phyloP scores from a whole-genome alignment of 2,797 vertebrate species.

The Carapus acus region DNA sequence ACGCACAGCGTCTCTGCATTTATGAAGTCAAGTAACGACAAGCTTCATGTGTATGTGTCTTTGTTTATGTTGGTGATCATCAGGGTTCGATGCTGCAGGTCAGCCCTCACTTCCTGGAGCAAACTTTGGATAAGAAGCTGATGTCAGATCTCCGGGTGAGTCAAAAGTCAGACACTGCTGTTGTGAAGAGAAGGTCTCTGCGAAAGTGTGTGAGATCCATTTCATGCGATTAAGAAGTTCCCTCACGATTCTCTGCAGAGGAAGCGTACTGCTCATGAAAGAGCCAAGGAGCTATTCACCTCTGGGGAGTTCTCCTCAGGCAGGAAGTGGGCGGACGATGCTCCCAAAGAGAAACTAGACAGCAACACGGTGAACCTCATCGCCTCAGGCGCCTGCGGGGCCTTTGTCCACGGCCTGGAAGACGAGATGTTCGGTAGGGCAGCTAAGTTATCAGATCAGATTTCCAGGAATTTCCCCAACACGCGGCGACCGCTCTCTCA shows the following conservation, averaged over 20 bases:
- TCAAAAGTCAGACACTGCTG: neutral
- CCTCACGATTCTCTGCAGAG: constrained; percentile 80
- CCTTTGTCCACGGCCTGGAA: constrained; percentile 97
- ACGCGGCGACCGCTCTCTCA: too few species aligned
- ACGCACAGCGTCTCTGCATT: too few species aligned
- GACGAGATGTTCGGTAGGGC: constrained; percentile 94
- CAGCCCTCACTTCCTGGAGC: constrained; percentile 95
- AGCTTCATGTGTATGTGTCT: neutral
- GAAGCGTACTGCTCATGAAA: constrained; percentile 92
- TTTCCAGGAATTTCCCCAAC: too few species aligned
- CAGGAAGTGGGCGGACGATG: constrained; percentile 95
- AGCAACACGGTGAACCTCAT: constrained; percentile 91
- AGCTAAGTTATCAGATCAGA: too few species aligned
- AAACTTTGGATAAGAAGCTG: constrained; percentile 97
- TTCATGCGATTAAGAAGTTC: neutral
- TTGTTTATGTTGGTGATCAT: constrained; percentile 8
- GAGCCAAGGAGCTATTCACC: constrained; percentile 91
- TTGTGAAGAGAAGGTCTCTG: too few species aligned
- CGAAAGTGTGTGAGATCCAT: neutral
- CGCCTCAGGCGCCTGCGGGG: constrained; percentile 93
- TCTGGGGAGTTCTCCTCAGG: constrained; percentile 97
- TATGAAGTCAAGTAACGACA: too few species aligned
- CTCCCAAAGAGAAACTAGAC: constrained; percentile 91
- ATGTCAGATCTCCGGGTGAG: constrained; percentile 96
- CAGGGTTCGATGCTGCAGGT: constrained; percentile 97